Evolutionary conservation across 2,797 vertebrate species (phyloP).

Genomic region (Gymnoscopelus microlampas): DNA sequence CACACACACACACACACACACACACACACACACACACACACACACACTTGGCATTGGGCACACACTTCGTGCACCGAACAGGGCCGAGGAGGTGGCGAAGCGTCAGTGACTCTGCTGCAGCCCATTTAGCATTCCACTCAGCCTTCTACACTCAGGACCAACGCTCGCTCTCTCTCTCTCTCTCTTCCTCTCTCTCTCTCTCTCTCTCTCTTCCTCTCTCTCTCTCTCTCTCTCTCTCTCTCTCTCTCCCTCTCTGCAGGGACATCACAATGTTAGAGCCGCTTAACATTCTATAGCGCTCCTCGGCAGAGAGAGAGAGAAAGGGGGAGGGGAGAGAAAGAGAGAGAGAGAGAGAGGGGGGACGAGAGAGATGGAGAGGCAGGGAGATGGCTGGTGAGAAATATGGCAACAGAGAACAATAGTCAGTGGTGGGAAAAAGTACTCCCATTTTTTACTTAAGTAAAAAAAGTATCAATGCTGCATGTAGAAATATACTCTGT

Average conservation of each 20-base stretch:
- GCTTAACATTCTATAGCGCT: slow-evolving; percentile 64
- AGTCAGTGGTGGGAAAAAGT: slow-evolving; percentile 3
- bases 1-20: neutral
- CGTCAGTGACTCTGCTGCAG: slow-evolving; percentile 11
- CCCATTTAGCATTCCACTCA: slow-evolving; percentile 71
- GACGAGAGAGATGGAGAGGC: neutral
- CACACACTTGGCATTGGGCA: neutral
- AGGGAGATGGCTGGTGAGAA: neutral
- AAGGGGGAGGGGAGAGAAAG: slow-evolving; percentile 8
- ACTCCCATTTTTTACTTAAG: too few species aligned
- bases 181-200: too few species aligned
- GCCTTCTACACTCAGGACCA: slow-evolving; percentile 56
- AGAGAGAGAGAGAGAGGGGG: neutral
- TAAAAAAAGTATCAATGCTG: too few species aligned
- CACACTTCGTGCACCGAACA: slow-evolving; percentile 7
- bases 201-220: too few species aligned
- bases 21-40: slow-evolving; percentile 16
- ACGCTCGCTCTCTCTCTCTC: slow-evolving; percentile 1
- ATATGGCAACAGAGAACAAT: slow-evolving; percentile 26
- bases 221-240: too few species aligned
- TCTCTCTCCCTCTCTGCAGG: slow-evolving; percentile 44
- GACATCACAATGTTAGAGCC: slow-evolving; percentile 65
- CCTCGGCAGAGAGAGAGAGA: slow-evolving; percentile 27
- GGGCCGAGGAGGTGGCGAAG: slow-evolving; percentile 22
- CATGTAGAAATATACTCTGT: too few species aligned